These are phyloP conservation scores for Ceratitis capitata DNA, from an alignment of 1,140 invertebrate genomes.

Conservation along the genomic window DNA sequence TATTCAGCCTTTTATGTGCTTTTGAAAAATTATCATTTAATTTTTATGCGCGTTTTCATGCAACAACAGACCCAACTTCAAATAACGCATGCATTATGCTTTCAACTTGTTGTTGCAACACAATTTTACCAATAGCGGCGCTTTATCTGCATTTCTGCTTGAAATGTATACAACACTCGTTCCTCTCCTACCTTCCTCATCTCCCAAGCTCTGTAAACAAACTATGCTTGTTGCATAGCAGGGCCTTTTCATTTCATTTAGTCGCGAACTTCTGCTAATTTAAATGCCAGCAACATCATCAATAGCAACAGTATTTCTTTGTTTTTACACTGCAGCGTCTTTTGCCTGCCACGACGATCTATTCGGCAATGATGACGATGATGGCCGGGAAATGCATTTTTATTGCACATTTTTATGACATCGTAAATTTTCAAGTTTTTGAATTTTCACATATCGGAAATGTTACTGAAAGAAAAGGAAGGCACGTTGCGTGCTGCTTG, in stretches of 20 bases:
- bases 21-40: not conserved
- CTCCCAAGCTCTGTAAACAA: too few relatives aligned
- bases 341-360: not conserved
- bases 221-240: not conserved
- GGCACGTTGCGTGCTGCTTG: not conserved
- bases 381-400: not conserved
- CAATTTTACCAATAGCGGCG: not conserved
- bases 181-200: not conserved
- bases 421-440: slow-evolving; percentile 14
- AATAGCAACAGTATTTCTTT: not conserved
- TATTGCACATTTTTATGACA: not conserved
- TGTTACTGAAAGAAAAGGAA: too few relatives aligned
- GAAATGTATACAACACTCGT: not conserved
- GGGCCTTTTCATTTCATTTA: not conserved
- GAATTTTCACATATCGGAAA: not conserved
- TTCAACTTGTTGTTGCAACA: not conserved
- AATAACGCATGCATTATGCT: not conserved
- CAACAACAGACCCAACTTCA: not conserved
- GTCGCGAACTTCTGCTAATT: not conserved
- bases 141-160: not conserved
- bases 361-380: not conserved
- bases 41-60: not conserved
- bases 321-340: not conserved
- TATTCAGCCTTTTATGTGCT: not conserved
- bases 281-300: not conserved